A percentile compares a stretch with the other conserved stretches of the same genome.
phyloP scores from a whole-genome alignment of 1,140 invertebrate genomes.

The Harpegnathos saltator region DNA sequence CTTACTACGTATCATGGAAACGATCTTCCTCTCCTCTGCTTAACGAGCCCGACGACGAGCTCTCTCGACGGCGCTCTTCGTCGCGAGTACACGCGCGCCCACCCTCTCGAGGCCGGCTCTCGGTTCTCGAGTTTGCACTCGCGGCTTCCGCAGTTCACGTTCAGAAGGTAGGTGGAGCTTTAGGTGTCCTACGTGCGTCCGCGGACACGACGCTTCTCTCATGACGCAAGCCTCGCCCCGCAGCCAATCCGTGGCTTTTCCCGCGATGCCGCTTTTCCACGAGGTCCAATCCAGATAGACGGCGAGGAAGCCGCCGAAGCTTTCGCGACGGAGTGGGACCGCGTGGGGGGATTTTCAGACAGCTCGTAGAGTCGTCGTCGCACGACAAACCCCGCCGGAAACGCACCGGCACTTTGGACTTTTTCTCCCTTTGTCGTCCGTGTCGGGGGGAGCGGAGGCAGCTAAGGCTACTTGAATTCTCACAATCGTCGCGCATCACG shows the following conservation, averaged over 20 bases:
- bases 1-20: slow-evolving; percentile 20
- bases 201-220: slow-evolving; percentile 65
- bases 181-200: slow-evolving; percentile 64
- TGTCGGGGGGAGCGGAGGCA: neutral
- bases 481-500: neutral
- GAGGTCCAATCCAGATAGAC: slow-evolving; percentile 76
- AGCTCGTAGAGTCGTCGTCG: no score
- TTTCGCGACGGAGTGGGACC: slow-evolving; percentile 64
- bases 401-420: slow-evolving; percentile 35
- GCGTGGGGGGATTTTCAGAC: slow-evolving; percentile 42
- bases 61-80: slow-evolving; percentile 12
- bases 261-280: slow-evolving; percentile 70
- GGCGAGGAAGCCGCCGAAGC: slow-evolving; percentile 32
- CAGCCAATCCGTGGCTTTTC: slow-evolving; percentile 79
- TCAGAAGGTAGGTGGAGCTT: slow-evolving; percentile 82
- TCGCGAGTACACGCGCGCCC: neutral
- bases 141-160: slow-evolving; percentile 56
- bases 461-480: slow-evolving; percentile 45
- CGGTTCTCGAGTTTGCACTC: slow-evolving; percentile 39
- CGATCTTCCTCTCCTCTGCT: slow-evolving; percentile 20
- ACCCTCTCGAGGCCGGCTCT: slow-evolving; percentile 11
- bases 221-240: slow-evolving; percentile 82
- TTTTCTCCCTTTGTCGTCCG: slow-evolving; percentile 52
- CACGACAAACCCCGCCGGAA: slow-evolving; percentile 46
- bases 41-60: slow-evolving; percentile 28